Conservation (phyloP, 2,113 vertebrate genomes). For the Anhinga anhinga region DNA sequence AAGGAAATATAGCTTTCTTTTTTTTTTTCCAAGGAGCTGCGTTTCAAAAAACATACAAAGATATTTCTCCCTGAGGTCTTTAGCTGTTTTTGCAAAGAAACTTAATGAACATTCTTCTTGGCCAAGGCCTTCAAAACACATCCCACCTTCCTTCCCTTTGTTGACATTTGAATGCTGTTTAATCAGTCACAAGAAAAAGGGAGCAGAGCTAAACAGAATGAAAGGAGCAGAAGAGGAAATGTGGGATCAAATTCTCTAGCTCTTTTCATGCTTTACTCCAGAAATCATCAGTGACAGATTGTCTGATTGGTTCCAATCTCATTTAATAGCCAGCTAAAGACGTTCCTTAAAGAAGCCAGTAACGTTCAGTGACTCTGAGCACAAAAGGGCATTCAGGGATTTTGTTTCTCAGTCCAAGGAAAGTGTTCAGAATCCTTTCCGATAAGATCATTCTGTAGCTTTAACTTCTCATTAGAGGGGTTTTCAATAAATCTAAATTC, state of each 20-base stretch:
- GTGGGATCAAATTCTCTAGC: slow-evolving; percentile 29
- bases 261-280: slow-evolving; percentile 53
- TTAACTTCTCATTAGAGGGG: slow-evolving; percentile 73
- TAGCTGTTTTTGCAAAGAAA: neutral
- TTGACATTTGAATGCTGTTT: neutral
- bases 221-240: slow-evolving; percentile 39
- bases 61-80: neutral
- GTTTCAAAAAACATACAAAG: neutral
- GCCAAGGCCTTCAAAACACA: neutral
- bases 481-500: slow-evolving; percentile 61
- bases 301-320: slow-evolving; percentile 55
- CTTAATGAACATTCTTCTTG: neutral
- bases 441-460: slow-evolving; percentile 68
- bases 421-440: slow-evolving; percentile 26
- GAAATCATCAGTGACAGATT: slow-evolving; percentile 40
- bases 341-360: slow-evolving; percentile 23
- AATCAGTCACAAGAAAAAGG: neutral
- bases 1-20: neutral
- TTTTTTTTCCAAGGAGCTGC: fast-evolving
- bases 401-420: slow-evolving; percentile 67
- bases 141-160: neutral
- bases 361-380: slow-evolving; percentile 17
- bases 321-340: slow-evolving; percentile 54
- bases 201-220: neutral
- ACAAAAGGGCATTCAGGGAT: slow-evolving; percentile 74